Conservation (phyloP, 2,888 invertebrate species). For the Eubasilissa splendida region DNA sequence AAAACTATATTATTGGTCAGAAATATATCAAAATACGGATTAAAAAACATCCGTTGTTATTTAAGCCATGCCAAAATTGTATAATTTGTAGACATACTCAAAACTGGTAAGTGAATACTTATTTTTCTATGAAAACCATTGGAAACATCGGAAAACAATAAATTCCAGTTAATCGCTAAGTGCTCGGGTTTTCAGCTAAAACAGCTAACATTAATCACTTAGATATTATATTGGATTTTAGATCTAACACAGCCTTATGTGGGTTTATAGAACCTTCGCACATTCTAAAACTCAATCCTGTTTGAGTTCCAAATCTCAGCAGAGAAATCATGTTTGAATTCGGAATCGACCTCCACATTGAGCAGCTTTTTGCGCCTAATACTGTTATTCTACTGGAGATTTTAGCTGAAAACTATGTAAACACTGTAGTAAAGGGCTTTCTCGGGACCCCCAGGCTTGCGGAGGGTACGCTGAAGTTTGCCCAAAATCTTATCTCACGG, state of each 20-base stretch:
- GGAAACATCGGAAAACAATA: not conserved
- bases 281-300: conserved; percentile 22
- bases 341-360: conserved; percentile 25
- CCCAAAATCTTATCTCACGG: conserved; percentile 44
- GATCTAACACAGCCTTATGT: not conserved
- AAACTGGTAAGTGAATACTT: not conserved
- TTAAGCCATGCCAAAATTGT: not conserved
- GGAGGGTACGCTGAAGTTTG: conserved; percentile 23
- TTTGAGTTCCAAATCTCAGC: conserved; percentile 41
- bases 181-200: not conserved
- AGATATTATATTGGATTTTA: too few relatives aligned
- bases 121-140: not conserved
- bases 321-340: conserved; percentile 29
- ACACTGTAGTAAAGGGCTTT: conserved; percentile 46
- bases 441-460: not conserved
- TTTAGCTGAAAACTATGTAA: conserved; percentile 58
- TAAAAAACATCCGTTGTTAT: not conserved
- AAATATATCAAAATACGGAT: too few relatives aligned
- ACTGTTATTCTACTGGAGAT: conserved; percentile 57
- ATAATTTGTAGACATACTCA: not conserved
- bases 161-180: conserved; percentile 2
- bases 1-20: too few relatives aligned
- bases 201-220: not conserved
- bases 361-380: conserved; percentile 45
- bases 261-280: not conserved